A percentile compares a stretch with the other conserved stretches of the same genome.
Evolutionary conservation across 64 coral and sea anemone genomes (phyloP).

Genomic region (Platygyra sinensis): DNA sequence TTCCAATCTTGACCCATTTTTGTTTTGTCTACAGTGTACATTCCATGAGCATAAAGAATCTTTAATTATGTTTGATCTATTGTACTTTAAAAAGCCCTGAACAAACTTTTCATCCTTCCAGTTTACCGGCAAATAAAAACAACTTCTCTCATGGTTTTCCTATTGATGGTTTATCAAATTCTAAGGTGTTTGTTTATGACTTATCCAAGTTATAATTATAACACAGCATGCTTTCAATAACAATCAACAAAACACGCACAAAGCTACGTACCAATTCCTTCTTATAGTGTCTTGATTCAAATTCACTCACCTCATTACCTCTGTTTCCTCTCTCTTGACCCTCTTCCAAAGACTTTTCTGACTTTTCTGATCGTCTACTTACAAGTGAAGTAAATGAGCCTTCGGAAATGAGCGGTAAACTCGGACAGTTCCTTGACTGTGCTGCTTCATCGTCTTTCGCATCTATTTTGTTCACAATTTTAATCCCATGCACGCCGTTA

Average conservation of each 20-base stretch:
- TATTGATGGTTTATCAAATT: too few relatives aligned
- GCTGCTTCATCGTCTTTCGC: background rate
- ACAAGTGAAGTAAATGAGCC: slow-evolving; percentile 69
- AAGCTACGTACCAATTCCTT: background rate
- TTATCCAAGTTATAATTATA: background rate
- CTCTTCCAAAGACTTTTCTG: slow-evolving; percentile 12
- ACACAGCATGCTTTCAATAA: background rate
- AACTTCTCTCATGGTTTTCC: too few relatives aligned
- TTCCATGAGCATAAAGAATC: too few relatives aligned
- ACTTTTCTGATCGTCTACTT: slow-evolving; percentile 39
- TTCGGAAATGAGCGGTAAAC: slow-evolving; percentile 68
- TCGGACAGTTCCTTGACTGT: slow-evolving; percentile 5
- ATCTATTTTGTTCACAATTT: slow-evolving; percentile 14
- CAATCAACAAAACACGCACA: background rate
- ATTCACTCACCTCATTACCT: background rate
- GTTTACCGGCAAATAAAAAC: too few relatives aligned
- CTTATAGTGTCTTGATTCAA: too few relatives aligned
- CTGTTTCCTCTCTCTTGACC: background rate
- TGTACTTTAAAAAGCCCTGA: too few relatives aligned
- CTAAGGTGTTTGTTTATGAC: too few relatives aligned
- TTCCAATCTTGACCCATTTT: too few relatives aligned
- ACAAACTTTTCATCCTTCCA: too few relatives aligned
- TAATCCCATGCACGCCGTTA: slow-evolving; percentile 13
- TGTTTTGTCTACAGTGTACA: too few relatives aligned
- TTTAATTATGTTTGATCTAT: too few relatives aligned